A percentile compares a stretch with the other conserved stretches of the same genome.
Conservation (phyloP, 2,113 vertebrate species). For the Gallinago undulata region DNA sequence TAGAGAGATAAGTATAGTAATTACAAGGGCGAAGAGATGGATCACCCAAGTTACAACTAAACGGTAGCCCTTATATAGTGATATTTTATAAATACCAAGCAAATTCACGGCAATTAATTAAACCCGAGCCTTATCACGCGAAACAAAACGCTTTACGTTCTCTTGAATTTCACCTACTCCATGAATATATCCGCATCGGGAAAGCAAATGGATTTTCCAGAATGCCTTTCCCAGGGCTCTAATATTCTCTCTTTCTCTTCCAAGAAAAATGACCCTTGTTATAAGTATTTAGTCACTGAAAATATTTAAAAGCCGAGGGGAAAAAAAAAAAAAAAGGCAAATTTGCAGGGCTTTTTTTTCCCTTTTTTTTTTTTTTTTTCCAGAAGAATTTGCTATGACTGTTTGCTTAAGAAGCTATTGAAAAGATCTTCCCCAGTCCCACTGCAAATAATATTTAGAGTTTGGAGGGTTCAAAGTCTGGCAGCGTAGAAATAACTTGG, state of each 20-base stretch:
- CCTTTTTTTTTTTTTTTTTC: background rate
- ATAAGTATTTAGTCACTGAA: conserved; percentile 6
- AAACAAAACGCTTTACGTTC: conserved; percentile 48
- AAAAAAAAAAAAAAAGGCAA: background rate
- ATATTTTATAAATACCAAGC: conserved; percentile 66
- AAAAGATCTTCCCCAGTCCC: conserved; percentile 40
- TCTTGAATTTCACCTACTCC: conserved; percentile 42
- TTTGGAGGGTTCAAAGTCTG: conserved; percentile 42
- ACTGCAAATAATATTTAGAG: conserved; percentile 42
- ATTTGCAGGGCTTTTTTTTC: background rate
- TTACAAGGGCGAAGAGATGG: conserved; percentile 56
- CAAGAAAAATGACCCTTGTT: conserved; percentile 47
- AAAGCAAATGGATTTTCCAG: conserved; percentile 62
- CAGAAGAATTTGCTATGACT: background rate
- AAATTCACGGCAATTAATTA: conserved; percentile 63
- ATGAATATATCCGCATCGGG: conserved; percentile 1
- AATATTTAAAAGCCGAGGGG: conserved; percentile 23
- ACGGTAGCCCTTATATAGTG: conserved; percentile 25
- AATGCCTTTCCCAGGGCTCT: conserved; percentile 61
- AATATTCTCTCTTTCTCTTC: conserved; percentile 32
- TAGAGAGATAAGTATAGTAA: conserved; percentile 64
- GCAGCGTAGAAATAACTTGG: conserved; percentile 47
- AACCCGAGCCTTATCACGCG: conserved; percentile 44
- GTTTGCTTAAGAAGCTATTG: conserved; percentile 57
- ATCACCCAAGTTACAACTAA: conserved; percentile 50